A percentile compares a stretch with the other conserved stretches of the same genome.
These are phyloP conservation scores for Drosophila seclusa DNA, from an alignment of 2,888 invertebrate species.

Conservation along the genomic window DNA sequence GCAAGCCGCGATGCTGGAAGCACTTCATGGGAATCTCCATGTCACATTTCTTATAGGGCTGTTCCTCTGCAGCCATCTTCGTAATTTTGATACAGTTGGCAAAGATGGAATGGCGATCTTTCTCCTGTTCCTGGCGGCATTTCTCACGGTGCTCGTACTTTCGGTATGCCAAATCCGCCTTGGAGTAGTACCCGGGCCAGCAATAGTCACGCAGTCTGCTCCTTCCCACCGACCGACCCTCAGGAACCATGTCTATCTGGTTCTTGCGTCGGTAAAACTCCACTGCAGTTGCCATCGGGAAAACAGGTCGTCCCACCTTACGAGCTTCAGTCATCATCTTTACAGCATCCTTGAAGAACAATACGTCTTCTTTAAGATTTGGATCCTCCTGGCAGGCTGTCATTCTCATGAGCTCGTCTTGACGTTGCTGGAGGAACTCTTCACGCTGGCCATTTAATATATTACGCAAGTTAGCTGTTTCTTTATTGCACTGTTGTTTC, in stretches of 20 bases:
- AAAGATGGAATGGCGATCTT: slow-evolving; percentile 44
- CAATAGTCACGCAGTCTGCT: slow-evolving; percentile 53
- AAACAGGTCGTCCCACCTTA: slow-evolving; percentile 75
- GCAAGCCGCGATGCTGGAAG: slow-evolving; percentile 40
- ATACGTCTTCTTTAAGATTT: slow-evolving; percentile 74
- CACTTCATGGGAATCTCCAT: slow-evolving; percentile 29
- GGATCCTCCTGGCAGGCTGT: slow-evolving; percentile 42
- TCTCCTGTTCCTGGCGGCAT: slow-evolving; percentile 48
- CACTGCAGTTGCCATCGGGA: slow-evolving; percentile 79
- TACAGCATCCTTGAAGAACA: slow-evolving; percentile 80
- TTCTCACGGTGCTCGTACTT: slow-evolving; percentile 58
- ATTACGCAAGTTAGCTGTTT: slow-evolving; percentile 11
- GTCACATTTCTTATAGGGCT: slow-evolving; percentile 40
- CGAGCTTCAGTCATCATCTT: slow-evolving; percentile 74
- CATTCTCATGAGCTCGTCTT: slow-evolving; percentile 35
- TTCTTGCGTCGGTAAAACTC: slow-evolving; percentile 74
- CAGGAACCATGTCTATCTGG: slow-evolving; percentile 40
- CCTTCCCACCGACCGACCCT: slow-evolving; percentile 34
- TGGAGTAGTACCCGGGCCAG: slow-evolving; percentile 62
- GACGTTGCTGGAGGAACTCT: slow-evolving; percentile 32
- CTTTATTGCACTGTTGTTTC: slow-evolving; percentile 8
- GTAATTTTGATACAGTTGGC: slow-evolving; percentile 56
- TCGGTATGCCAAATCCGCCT: slow-evolving; percentile 59
- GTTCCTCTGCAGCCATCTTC: slow-evolving; percentile 56
- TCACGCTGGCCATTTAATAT: slow-evolving; percentile 41